These are phyloP conservation scores for Thaumetopoea pityocampa DNA, from an alignment of 1,140 invertebrate genomes.

Conservation along the genomic window DNA sequence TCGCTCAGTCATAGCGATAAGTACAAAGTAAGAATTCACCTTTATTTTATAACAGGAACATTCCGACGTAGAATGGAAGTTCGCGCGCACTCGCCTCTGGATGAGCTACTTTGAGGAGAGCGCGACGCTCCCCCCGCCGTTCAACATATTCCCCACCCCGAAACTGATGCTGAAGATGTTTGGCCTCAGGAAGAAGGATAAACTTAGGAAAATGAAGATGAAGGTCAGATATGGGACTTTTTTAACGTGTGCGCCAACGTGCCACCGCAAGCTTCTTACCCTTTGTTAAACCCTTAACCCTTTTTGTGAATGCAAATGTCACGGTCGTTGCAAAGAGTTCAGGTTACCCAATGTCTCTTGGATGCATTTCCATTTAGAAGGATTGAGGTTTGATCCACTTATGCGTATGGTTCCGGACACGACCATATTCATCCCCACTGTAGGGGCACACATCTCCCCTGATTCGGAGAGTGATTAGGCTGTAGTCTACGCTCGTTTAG, in stretches of 20 bases:
- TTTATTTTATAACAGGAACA: conserved; percentile 79
- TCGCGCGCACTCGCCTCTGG: conserved; percentile 90
- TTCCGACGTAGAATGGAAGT: conserved; percentile 95
- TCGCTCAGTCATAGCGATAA: not conserved
- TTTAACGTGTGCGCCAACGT: not conserved
- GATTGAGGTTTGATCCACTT: too few species aligned
- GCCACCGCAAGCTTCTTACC: not conserved
- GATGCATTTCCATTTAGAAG: too few species aligned
- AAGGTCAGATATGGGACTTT: conserved; percentile 56
- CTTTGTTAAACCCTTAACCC: too few species aligned
- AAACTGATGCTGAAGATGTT: conserved; percentile 81
- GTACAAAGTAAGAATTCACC: too few species aligned
- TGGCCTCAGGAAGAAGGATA: conserved; percentile 82
- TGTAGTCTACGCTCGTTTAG: too few species aligned
- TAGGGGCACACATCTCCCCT: too few species aligned
- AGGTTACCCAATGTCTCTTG: too few species aligned
- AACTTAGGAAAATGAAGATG: conserved; percentile 80
- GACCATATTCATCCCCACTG: too few species aligned
- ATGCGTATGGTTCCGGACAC: too few species aligned
- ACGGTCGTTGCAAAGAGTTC: too few species aligned
- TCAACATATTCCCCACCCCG: conserved; percentile 89
- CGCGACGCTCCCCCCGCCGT: conserved; percentile 89
- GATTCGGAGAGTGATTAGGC: too few species aligned
- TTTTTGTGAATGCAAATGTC: too few species aligned
- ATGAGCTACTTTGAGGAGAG: conserved; percentile 94